Evolutionary conservation across 2,113 vertebrate species (phyloP), one percentile per base, ranked within the genome.

Genomic region (Cephalophus harveyi): DNA sequence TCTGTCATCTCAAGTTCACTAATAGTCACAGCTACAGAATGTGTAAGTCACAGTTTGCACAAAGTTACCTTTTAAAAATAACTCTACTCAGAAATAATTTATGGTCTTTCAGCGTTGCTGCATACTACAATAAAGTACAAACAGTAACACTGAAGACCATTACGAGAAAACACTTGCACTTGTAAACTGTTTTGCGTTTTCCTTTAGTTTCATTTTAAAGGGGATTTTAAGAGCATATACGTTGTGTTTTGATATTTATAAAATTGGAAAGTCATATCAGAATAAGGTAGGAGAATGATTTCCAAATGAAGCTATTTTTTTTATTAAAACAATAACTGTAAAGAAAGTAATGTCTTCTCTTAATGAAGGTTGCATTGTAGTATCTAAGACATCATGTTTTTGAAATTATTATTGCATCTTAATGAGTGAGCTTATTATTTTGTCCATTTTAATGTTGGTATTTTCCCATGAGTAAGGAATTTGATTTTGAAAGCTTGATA

Each of bases 1-100:
- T 99, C 99, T 52, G 99, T 99, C 95, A 98, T 99, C 95, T 99
- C 99, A 30, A 99, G 98, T 79, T 98, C 99, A 0, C 96, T 99
- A 97, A 99, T 98, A 64, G 99, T 99, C 98, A 99, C 99, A 0
- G 99, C 99, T 23, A 99, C 99, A 3, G 98, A 99, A 50, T 99
- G 99, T 98, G 99, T 99, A 99, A 99, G 99, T 99, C 95, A 57
- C 88, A 78, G 25, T 67, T 96, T 74, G 36, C 28, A 10, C 82
- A 28, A 74, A 43, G 43, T 93, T 95, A 19, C 13, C 23, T 87
- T 87, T 96, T n/a, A 82, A 87, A 97, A 92, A 40, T 60, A 71
- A 40, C 55, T 60, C 11, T 43, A 40, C 40, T 36, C 7, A 33
- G 67, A 90, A 86, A 71, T 82, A 54, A 40, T 74, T 13, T 90